Conservation (phyloP, 1,140 invertebrate species). For the Phthorimaea operculella region DNA sequence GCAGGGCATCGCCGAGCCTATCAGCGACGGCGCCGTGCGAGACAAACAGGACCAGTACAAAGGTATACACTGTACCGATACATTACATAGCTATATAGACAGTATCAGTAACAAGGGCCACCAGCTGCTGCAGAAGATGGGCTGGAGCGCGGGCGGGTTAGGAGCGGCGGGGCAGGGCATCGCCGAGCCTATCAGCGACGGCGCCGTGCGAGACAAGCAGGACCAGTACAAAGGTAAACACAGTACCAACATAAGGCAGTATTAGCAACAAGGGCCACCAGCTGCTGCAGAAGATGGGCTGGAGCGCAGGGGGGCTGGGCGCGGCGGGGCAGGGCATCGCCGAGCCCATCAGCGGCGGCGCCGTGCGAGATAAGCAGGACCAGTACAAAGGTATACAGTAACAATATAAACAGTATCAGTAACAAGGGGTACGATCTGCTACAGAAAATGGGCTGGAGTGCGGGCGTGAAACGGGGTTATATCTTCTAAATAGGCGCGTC, state of each 20-base stretch:
- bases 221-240: constrained; percentile 89
- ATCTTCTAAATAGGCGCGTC: too few species aligned
- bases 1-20: constrained; percentile 94
- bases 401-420: constrained; percentile 37
- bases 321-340: constrained; percentile 94
- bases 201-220: constrained; percentile 88
- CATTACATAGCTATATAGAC: too few species aligned
- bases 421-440: constrained; percentile 97
- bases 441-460: constrained; percentile 95
- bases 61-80: constrained; percentile 62
- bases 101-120: constrained; percentile 87
- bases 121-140: constrained; percentile 96
- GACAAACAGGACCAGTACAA: constrained; percentile 92
- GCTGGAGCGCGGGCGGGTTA: constrained; percentile 89
- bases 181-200: constrained; percentile 91
- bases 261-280: constrained; percentile 92
- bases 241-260: too few species aligned
- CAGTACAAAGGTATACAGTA: constrained; percentile 44
- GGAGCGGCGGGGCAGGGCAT: constrained; percentile 95
- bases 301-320: constrained; percentile 90
- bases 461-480: too few species aligned
- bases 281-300: constrained; percentile 96
- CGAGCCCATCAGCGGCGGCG: constrained; percentile 91
- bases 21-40: constrained; percentile 91
- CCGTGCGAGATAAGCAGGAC: constrained; percentile 90